These are phyloP conservation scores for Cryptops parisi DNA, from an alignment of 2,888 invertebrate species.

Conservation along the genomic window DNA sequence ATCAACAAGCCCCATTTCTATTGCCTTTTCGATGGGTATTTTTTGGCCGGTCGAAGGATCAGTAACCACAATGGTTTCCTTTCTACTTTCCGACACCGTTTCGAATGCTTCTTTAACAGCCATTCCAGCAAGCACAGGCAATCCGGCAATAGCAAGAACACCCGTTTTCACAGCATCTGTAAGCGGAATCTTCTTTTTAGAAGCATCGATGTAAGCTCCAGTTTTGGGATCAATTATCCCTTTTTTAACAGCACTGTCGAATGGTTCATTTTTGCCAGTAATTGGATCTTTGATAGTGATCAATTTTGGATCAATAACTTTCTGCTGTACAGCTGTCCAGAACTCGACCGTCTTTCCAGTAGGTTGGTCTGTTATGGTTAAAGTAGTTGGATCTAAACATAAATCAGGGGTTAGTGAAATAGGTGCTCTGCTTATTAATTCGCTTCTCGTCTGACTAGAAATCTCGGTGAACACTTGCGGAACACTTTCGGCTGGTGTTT, in stretches of 20 bases:
- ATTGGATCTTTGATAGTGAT: conserved; percentile 62
- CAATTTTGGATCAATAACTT: conserved; percentile 49
- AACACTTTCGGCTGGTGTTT: conserved; percentile 22
- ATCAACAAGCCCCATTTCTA: conserved; percentile 33
- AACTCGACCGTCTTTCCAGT: conserved; percentile 45
- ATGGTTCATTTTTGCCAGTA: conserved; percentile 61
- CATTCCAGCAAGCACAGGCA: conserved; percentile 77
- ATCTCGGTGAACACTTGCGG: conserved; percentile 34
- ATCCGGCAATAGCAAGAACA: conserved; percentile 68
- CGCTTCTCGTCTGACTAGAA: conserved; percentile 34
- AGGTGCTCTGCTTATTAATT: conserved; percentile 42
- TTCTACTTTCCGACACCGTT: conserved; percentile 20
- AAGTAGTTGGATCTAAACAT: conserved; percentile 62
- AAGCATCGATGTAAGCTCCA: conserved; percentile 45
- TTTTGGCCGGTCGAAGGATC: conserved; percentile 44
- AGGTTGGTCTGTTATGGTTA: conserved; percentile 54
- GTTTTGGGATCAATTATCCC: conserved; percentile 60
- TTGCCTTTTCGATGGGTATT: conserved; percentile 2
- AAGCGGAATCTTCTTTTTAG: conserved; percentile 44
- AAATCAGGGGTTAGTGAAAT: conserved; percentile 55
- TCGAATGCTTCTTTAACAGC: conserved; percentile 71
- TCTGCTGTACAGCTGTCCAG: conserved; percentile 58
- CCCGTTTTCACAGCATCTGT: conserved; percentile 68
- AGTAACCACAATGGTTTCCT: conserved; percentile 25
- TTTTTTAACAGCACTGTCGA: conserved; percentile 63